phyloP scores from a whole-genome alignment of 2,797 vertebrate species.

The Poecilia velifera region DNA sequence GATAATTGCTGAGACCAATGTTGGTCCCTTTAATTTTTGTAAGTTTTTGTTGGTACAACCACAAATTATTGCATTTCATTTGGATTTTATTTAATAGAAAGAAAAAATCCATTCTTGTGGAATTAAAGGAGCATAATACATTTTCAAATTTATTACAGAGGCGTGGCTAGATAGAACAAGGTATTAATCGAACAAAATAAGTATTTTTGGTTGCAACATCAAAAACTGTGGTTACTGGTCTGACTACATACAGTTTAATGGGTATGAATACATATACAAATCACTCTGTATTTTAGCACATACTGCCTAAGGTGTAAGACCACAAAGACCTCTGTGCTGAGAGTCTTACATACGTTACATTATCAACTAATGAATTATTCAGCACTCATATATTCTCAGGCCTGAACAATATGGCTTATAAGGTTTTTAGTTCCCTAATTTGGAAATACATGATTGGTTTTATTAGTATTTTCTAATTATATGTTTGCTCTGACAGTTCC shows the following conservation, averaged over 20 bases:
- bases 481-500: background rate
- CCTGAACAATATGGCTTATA: background rate
- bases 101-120: background rate
- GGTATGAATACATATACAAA: background rate
- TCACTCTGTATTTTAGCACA: background rate
- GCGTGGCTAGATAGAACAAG: background rate
- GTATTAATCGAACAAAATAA: background rate
- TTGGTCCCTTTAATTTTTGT: background rate
- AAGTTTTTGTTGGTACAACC: background rate
- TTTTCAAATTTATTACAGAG: background rate
- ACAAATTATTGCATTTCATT: background rate
- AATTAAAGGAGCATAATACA: background rate
- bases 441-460: background rate
- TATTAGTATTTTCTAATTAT: background rate
- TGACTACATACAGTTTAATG: background rate
- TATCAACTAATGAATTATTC: background rate
- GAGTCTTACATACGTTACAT: background rate
- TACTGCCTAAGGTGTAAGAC: background rate
- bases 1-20: background rate
- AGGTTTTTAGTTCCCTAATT: background rate
- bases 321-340: background rate
- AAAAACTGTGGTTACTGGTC: background rate
- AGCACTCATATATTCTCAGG: background rate
- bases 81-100: background rate
- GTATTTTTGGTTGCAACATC: background rate